Evolutionary conservation across 2,113 vertebrate species (phyloP).

Genomic region (Lepus europaeus): DNA sequence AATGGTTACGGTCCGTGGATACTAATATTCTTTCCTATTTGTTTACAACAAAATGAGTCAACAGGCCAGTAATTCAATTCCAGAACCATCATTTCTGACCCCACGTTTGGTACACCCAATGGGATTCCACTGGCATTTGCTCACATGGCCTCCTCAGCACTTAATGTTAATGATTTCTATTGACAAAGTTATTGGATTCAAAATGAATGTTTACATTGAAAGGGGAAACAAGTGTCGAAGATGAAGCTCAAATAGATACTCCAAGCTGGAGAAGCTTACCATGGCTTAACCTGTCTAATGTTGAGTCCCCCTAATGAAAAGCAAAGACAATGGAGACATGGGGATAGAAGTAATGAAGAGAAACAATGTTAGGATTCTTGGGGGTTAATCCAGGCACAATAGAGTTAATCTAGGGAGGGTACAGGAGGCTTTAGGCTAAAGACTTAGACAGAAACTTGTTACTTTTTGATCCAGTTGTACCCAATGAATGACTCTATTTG

Average conservation of each 20-base stretch:
- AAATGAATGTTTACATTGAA: slow-evolving; percentile 86
- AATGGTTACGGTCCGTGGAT: background rate
- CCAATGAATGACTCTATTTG: slow-evolving; percentile 87
- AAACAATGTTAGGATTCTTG: slow-evolving; percentile 86
- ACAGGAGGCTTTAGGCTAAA: slow-evolving; percentile 84
- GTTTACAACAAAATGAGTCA: slow-evolving; percentile 43
- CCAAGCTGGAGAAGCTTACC: slow-evolving; percentile 82
- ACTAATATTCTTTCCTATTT: slow-evolving; percentile 35
- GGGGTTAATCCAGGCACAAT: slow-evolving; percentile 89
- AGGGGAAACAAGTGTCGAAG: slow-evolving; percentile 84
- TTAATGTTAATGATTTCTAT: slow-evolving; percentile 80
- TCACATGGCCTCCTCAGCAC: slow-evolving; percentile 28
- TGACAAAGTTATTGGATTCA: slow-evolving; percentile 85
- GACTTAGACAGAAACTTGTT: slow-evolving; percentile 86
- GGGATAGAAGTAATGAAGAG: slow-evolving; percentile 88
- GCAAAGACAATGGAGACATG: slow-evolving; percentile 87
- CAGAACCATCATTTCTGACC: slow-evolving; percentile 62
- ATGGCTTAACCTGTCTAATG: slow-evolving; percentile 84
- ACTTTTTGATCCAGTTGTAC: slow-evolving; percentile 88
- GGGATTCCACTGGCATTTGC: slow-evolving; percentile 55
- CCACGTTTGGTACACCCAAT: background rate
- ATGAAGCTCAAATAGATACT: slow-evolving; percentile 79
- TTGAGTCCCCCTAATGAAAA: slow-evolving; percentile 84
- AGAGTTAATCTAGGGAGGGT: slow-evolving; percentile 87
- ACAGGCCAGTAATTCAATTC: slow-evolving; percentile 67